Evolutionary conservation across 2,888 invertebrate species (phyloP), one percentile per base, ranked within the genome.

Genomic region (Anorthoa munda): DNA sequence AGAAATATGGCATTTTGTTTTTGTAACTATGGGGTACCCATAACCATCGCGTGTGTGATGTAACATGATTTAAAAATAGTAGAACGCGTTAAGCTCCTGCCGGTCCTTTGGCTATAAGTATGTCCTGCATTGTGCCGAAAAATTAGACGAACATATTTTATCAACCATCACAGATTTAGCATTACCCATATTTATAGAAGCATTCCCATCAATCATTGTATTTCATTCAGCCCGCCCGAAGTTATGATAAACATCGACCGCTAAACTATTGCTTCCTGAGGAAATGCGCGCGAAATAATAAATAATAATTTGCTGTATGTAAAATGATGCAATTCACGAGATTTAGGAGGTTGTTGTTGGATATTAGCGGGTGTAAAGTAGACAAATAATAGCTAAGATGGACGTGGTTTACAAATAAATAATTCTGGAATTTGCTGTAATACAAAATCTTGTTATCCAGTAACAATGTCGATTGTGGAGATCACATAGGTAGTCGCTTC

Each of bases 211-310:
- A 50, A 66, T 79, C 79, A 79, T 48, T 66, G 46, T 56, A 81
- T 58, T 71, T 55, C 60, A 61, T 53, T 68, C 55, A 59, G 50
- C 56, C 2, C 48, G 45, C 21, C 17, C 17, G 23, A 39, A 21
- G 68, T 72, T 69, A 77, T 69, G 68, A 63, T 77, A 79, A 82
- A 82, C 72, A 82, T 68, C 9, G 45, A 51, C 13, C 50, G 39
- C 46, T 64, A 21, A 77, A 64, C 21, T 60, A 78, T 55, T 59
- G 55, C 78, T 67, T 81, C 82, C 81, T 72, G 68, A 72, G 78
- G 82, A 81, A 81, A 55, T 69, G 60, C 63, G 65, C 65, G 66
- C 51, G 59, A 55, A 74, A 78, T 73, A 81, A 64, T 64, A 26
- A 67, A 69, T 77, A 73, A 60, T 72, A 66, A 69, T 18, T 59